Evolutionary conservation across 2,113 vertebrate species (phyloP).

Genomic region (Orycteropus afer): DNA sequence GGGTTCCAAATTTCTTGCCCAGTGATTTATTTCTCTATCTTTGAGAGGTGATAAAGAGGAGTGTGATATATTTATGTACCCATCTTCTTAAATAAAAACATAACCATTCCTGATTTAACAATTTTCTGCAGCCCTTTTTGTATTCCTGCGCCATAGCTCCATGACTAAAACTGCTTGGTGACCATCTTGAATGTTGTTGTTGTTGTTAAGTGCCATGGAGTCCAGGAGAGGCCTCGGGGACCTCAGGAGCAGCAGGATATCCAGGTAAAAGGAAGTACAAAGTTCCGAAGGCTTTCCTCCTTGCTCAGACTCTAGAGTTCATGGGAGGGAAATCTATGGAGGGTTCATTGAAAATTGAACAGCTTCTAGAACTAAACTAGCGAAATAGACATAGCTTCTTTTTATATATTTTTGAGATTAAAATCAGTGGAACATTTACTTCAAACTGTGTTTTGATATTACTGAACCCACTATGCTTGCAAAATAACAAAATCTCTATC

Average conservation of each 20-base stretch:
- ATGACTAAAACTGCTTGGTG: neutral
- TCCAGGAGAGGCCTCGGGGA: too few species aligned
- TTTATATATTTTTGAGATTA: slow-evolving; percentile 6
- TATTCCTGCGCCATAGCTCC: neutral
- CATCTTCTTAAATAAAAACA: neutral
- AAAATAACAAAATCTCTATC: slow-evolving; percentile 11
- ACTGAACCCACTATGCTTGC: neutral
- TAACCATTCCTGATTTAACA: neutral
- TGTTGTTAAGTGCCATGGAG: too few species aligned
- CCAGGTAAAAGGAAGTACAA: neutral
- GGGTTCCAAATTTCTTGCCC: neutral
- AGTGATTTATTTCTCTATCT: neutral
- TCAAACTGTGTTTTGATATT: slow-evolving; percentile 34
- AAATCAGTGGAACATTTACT: neutral
- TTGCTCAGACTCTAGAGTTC: neutral
- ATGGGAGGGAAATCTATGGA: neutral
- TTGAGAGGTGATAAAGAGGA: neutral
- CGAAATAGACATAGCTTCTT: neutral
- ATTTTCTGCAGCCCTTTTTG: neutral
- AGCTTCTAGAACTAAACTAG: neutral
- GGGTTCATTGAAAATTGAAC: neutral
- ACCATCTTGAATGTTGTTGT: neutral
- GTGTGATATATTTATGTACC: neutral
- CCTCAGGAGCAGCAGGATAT: too few species aligned
- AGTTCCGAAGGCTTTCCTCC: neutral